Base-by-base conservation (phyloP, 2,797 vertebrate genomes). In the Paramormyrops hopkinsi region DNA sequence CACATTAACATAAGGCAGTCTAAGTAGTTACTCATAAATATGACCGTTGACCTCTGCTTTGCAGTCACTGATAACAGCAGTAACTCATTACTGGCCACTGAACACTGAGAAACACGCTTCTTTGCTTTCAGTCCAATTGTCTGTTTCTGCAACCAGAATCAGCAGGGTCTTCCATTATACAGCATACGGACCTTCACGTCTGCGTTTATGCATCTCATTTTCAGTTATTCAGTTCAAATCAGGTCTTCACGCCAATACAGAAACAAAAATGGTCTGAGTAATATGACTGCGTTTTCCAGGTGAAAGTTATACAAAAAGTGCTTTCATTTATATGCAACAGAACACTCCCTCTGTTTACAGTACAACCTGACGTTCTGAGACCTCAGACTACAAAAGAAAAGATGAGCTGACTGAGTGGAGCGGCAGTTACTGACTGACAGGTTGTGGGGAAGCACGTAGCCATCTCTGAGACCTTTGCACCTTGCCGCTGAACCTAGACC, bases 61-160 rank as follows among this genome's bases (percentile, higher is more conserved):
- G 56, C 50, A 65, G n/a, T 88, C 29, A 59, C 46, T 86, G 46
- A 86, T 65, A 86, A 86, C 62, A 7, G 25, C 59, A 86, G 76
- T 82, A 8, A 89, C 19, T 29, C 50, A 88, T 88, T 62, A 88
- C 88, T 88, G 88, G 69, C 69, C 88, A 79, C 88, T 76, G 65
- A 29, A 79, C 88, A 88, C 33, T 0, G 1, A 50, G 25, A 19
- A 29, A 50, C 3, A 33, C 14, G 0, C 65, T 14, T 19, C 48
- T 48, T 48, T 41, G 48, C 33, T 29, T 46, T 53, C 44, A 9
- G 25, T 53, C 22, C 48, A 46, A 9, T 9, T 82, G 76, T 46
- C 76, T n/a, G 4, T 76, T 76, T 76, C 76, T 22, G 41, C 19
- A n/a, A 82, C 41, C 8, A 46, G 8, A 9, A 82, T 46, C 76